Percentiles rank a stretch among this genome's conserved stretches.
These are phyloP conservation scores for Syngnathus floridae DNA, from an alignment of 2,113 vertebrate species.

Conservation along the genomic window DNA sequence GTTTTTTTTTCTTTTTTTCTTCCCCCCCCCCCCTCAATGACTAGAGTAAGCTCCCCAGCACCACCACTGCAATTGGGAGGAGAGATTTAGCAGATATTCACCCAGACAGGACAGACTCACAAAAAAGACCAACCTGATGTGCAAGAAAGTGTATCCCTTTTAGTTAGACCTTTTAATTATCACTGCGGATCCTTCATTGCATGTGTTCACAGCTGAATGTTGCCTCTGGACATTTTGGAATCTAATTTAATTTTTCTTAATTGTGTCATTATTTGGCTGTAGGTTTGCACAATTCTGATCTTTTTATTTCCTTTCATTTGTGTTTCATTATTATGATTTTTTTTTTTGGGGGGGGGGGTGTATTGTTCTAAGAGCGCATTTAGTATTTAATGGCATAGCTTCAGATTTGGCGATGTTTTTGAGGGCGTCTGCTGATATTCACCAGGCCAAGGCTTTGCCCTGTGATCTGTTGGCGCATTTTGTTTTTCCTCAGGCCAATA, in stretches of 20 bases:
- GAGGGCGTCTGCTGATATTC: slow-evolving; percentile 28
- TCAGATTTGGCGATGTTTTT: slow-evolving; percentile 16
- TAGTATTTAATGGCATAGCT: slow-evolving; percentile 37
- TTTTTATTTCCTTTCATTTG: slow-evolving; percentile 22
- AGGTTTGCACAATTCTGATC: slow-evolving; percentile 62
- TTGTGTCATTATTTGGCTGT: slow-evolving; percentile 47
- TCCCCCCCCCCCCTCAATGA: slow-evolving; percentile 15
- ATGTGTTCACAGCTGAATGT: slow-evolving; percentile 58
- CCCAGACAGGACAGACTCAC: slow-evolving; percentile 46
- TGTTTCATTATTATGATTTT: slow-evolving; percentile 47
- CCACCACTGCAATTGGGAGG: slow-evolving; percentile 35
- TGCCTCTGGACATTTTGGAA: slow-evolving; percentile 51
- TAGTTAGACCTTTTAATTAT: slow-evolving; percentile 25
- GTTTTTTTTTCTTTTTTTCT: slow-evolving; percentile 10
- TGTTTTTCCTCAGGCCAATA: slow-evolving; percentile 55
- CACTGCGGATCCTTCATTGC: slow-evolving; percentile 53
- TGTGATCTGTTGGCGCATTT: slow-evolving; percentile 57
- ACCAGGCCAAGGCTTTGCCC: slow-evolving; percentile 55
- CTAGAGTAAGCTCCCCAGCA: slow-evolving; percentile 19
- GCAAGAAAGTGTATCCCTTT: slow-evolving; percentile 23
- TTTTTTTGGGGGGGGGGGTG: not conserved
- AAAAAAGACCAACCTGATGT: slow-evolving; percentile 41
- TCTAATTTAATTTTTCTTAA: slow-evolving; percentile 63
- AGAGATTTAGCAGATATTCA: slow-evolving; percentile 41
- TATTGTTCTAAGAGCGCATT: slow-evolving; percentile 19